Percentiles rank a stretch among this genome's conserved stretches.
Evolutionary conservation across 2,113 vertebrate genomes (phyloP).

Genomic region (Podocnemis expansa): DNA sequence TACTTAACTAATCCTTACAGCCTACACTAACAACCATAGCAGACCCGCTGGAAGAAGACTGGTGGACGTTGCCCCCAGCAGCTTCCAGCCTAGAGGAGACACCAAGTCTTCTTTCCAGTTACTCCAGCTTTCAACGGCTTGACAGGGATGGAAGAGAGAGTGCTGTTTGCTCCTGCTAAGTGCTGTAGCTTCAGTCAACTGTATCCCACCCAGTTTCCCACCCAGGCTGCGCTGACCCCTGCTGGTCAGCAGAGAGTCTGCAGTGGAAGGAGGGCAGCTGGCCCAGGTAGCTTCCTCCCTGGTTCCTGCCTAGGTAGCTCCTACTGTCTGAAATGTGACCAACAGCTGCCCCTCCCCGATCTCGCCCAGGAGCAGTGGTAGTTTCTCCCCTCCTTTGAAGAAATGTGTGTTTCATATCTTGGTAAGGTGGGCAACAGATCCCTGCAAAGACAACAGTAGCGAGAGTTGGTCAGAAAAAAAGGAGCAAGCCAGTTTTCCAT

Average conservation of each 20-base stretch:
- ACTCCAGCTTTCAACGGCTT: background rate
- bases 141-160: background rate
- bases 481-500: too few species aligned
- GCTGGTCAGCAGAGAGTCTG: background rate
- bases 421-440: too few species aligned
- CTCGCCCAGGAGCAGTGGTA: background rate
- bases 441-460: too few species aligned
- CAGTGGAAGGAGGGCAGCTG: background rate
- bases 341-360: background rate
- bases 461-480: too few species aligned
- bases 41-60: background rate
- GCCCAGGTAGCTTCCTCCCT: background rate
- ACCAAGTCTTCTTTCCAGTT: background rate
- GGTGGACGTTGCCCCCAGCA: background rate
- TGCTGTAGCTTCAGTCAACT: background rate
- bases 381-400: background rate
- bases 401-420: background rate
- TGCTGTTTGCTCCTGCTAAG: background rate
- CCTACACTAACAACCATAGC: background rate
- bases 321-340: background rate
- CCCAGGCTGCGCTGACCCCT: background rate
- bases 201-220: background rate
- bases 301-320: background rate
- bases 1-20: background rate
- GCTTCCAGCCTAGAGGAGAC: background rate